Evolutionary conservation across 2,888 invertebrate genomes (phyloP), one percentile per base, ranked within the genome.

Genomic region (Campopleginae sp.): DNA sequence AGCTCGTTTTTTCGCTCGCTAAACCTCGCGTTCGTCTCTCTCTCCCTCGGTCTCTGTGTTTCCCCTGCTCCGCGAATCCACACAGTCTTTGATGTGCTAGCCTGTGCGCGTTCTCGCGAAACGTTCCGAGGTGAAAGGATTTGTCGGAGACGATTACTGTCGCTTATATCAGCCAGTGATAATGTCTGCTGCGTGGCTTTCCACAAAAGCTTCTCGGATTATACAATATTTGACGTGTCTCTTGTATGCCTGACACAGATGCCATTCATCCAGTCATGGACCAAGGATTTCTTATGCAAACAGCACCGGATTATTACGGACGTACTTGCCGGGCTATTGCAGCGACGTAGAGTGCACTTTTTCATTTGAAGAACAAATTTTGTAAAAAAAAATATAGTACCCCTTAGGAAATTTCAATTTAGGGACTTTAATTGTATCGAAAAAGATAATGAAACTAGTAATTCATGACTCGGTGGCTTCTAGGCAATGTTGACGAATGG

Each of bases 81-180:
- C 17, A 14, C 17, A 54, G n/a, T 72, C 70, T 61, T 61, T 61
- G 27, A 61, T 61, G 27, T 46, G 27, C 74, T 74, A 74, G 58
- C 31, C 70, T 48, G 31, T 17, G 48, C 54, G 58, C 44, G 33
- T 6, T 74, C 19, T 74, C 61, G 74, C 19, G 44, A 74, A 74
- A 72, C 14, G 61, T 61, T 8, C 3, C 74, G 48, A 76, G 63
- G 75, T 76, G 75, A 65, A 76, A 76, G 65, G 75, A 61, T 61
- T 74, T 74, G 58, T 61, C 61, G 2, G 51, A 48, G 48, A 33
- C 51, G 74, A 46, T 33, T 72, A 42, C 51, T 33, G 33, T 33
- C 38, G 71, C 38, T 38, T 38, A 31, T 51, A 48, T 71, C 42
- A 33, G 12, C 23, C 14, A 44, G 19, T 58, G 51, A 72, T 51